Evolutionary conservation across 2,797 vertebrate species (phyloP), one percentile per base, ranked within the genome.

Genomic region (Thamnophis elegans): DNA sequence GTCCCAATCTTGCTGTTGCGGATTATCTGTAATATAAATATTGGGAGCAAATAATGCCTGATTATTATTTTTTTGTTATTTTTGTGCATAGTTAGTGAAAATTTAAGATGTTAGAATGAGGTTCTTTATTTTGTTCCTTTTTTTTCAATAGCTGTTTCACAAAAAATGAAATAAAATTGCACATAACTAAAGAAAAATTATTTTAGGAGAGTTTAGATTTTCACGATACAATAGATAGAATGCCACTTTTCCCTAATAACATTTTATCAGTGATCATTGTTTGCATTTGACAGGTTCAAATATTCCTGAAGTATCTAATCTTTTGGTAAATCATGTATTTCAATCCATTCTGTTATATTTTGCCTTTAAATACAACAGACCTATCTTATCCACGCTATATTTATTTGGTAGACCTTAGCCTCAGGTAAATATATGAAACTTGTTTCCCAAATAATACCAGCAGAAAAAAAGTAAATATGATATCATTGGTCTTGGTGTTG

Each of bases 251-350:
- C n/a, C 5, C 62, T 32, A 68, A 68, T 32, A 62, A 28, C 10
- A 32, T 68, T 73, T 73, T 73, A 36, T 73, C 68, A 36, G 7
- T 8, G 68, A 18, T 73, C 36, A 36, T 73, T 73, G n/a, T 9
- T 73, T 73, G 16, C 36, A 73, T 10, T 73, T 73, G 68, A 36
- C 95, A 92, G 25, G 87, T 95, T 68, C 93, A 92, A 88, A 65
- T 94, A 94, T 92, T 94, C 91, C 95, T n/a, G 89, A 94, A 85
- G 60, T 95, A 95, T 92, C 94, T 95, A 94, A 93, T 91, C 90
- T 96, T 91, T 94, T 87, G 78, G 90, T 91, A 92, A 60, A 85
- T 95, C 91, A 94, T 4, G 92, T 96, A 56, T 92, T 94, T 92
- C 89, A 95, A 42, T 62, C 58, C 87, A 16, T 14, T 36, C 1